Conservation (phyloP, 2,888 invertebrate species). For the Gerosis bhagava region DNA sequence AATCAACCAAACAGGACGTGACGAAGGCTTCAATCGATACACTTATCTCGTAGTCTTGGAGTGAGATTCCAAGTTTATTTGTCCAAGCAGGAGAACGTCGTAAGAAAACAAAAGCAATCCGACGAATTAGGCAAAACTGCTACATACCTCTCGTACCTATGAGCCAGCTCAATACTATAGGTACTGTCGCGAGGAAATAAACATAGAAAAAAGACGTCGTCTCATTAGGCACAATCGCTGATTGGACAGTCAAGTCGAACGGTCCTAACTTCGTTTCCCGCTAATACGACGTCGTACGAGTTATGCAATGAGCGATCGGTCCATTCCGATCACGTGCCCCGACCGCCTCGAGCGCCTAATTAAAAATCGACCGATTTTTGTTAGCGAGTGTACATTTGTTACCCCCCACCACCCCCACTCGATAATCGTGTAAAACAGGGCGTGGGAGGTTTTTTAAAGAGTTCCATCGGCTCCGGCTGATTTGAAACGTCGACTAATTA, state of each 20-base stretch:
- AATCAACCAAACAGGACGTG: too few species aligned
- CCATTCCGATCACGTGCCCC: conserved; percentile 69
- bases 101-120: too few species aligned
- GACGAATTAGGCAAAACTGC: too few species aligned
- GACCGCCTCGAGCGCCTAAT: conserved; percentile 62
- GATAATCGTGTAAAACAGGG: conserved; percentile 45
- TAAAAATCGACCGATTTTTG: conserved; percentile 80
- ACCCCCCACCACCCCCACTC: conserved; percentile 35
- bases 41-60: too few species aligned
- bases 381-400: conserved; percentile 63
- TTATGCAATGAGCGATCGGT: conserved; percentile 60
- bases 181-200: conserved; percentile 32
- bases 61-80: too few species aligned
- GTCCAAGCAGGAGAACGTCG: too few species aligned
- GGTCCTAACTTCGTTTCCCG: conserved; percentile 60
- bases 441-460: conserved; percentile 44
- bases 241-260: conserved; percentile 69
- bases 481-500: conserved; percentile 45
- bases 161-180: too few species aligned
- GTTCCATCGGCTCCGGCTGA: conserved; percentile 40
- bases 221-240: conserved; percentile 67
- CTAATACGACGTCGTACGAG: conserved; percentile 52
- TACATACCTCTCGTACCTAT: too few species aligned
- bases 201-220: conserved; percentile 34
- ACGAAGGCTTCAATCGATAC: too few species aligned